These are phyloP conservation scores for Corella eumyota DNA, from an alignment of 23 tunicate species.

Conservation along the genomic window DNA sequence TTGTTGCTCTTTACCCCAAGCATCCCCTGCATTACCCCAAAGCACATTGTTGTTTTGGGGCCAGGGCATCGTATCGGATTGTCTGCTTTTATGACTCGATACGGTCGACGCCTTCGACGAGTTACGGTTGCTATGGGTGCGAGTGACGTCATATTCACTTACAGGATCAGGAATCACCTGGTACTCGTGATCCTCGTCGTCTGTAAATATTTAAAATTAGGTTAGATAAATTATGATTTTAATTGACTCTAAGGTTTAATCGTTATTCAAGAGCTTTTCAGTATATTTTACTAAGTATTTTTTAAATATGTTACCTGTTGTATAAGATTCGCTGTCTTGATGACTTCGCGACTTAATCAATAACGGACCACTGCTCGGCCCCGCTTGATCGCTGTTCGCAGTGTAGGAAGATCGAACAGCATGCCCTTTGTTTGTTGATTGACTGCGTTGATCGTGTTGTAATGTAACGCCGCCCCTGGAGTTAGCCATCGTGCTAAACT, in stretches of 20 bases:
- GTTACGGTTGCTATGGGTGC: constrained; percentile 2
- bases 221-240: too few species aligned
- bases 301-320: too few species aligned
- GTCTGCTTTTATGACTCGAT: constrained; percentile 41
- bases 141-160: neutral
- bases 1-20: constrained; percentile 23
- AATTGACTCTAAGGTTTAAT: too few species aligned
- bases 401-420: constrained; percentile 25
- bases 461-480: constrained; percentile 38
- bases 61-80: constrained; percentile 40
- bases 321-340: too few species aligned
- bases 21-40: constrained; percentile 49
- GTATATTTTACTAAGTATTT: too few species aligned
- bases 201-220: constrained; percentile 1
- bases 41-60: constrained; percentile 10
- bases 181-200: constrained; percentile 91
- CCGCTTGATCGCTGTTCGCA: constrained; percentile 20
- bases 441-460: constrained; percentile 18
- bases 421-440: neutral
- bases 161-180: constrained; percentile 74
- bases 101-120: constrained; percentile 74
- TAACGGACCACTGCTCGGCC: constrained; percentile 16
- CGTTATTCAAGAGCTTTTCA: too few species aligned
- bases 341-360: too few species aligned
- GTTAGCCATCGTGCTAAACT: constrained; percentile 3